Percentiles rank a stretch among this genome's conserved stretches.
phyloP scores from a whole-genome alignment of 2,113 vertebrate species.

The Pterophyllum scalare region DNA sequence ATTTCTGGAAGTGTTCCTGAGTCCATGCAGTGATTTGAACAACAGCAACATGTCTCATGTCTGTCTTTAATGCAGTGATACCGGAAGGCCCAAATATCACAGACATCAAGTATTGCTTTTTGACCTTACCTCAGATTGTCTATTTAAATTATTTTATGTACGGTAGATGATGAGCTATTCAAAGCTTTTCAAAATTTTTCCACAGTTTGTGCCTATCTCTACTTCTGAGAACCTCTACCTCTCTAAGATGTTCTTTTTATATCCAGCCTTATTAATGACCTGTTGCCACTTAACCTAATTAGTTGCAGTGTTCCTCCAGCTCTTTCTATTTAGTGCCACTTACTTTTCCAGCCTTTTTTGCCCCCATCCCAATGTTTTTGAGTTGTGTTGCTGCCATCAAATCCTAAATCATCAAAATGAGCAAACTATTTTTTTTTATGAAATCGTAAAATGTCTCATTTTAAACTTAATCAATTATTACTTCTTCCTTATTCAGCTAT shows the following conservation, averaged over 20 bases:
- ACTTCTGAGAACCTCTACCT: neutral
- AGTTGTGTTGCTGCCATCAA: neutral
- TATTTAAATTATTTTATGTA: neutral
- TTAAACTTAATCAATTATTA: neutral
- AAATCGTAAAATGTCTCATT: neutral
- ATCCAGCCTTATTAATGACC: neutral
- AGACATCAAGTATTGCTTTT: too few relatives aligned
- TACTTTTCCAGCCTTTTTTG: neutral
- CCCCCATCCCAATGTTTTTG: neutral
- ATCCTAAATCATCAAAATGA: neutral
- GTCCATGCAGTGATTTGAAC: too few relatives aligned
- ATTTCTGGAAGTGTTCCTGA: too few relatives aligned
- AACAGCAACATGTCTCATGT: too few relatives aligned
- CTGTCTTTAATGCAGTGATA: too few relatives aligned
- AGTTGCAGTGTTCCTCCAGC: neutral
- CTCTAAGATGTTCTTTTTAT: neutral
- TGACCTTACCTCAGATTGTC: neutral
- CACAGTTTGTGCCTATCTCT: neutral
- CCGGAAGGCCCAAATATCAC: too few relatives aligned
- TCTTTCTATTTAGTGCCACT: neutral
- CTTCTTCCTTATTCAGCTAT: neutral
- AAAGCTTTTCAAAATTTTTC: neutral
- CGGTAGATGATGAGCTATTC: neutral
- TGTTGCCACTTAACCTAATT: neutral
- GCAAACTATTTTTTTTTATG: neutral